Conservation (phyloP, 1,140 invertebrate species). For the Drosophila willistoni region DNA sequence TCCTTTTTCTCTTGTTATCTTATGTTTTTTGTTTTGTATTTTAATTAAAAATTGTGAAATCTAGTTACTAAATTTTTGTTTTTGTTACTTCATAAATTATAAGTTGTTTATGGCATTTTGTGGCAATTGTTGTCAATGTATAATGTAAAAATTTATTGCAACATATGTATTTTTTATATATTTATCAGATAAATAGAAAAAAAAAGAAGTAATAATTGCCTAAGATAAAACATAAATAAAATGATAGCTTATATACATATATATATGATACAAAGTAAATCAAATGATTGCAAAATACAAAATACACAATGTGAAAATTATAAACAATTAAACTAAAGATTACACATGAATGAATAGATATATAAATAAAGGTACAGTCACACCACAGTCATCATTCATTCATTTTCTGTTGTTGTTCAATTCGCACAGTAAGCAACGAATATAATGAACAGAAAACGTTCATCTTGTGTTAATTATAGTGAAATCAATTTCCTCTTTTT, state of each 20-base stretch:
- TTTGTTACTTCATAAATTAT: constrained; percentile 30
- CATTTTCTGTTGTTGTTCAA: background rate
- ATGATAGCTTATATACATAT: constrained; percentile 4
- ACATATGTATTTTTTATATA: constrained; percentile 25
- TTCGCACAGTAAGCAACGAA: constrained; percentile 11
- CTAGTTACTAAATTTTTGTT: constrained; percentile 69
- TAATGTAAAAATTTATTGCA: constrained; percentile 48
- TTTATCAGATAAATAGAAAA: constrained; percentile 9
- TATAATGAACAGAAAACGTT: constrained; percentile 43
- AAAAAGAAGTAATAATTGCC: background rate
- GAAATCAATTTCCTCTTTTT: background rate
- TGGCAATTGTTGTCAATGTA: constrained; percentile 9
- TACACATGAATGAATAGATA: constrained; percentile 31
- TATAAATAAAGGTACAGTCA: constrained; percentile 29
- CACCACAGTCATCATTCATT: background rate
- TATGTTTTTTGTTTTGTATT: background rate
- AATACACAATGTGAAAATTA: constrained; percentile 16
- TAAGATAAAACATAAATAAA: constrained; percentile 39
- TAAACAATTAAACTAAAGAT: constrained; percentile 32
- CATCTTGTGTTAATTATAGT: background rate
- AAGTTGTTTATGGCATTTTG: constrained; percentile 39
- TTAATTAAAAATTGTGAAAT: constrained; percentile 41
- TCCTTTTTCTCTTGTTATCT: background rate
- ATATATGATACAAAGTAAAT: constrained; percentile 28
- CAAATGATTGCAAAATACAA: constrained; percentile 38